phyloP scores from a whole-genome alignment of 2,797 vertebrate species.

The Leptoclinus maculatus region DNA sequence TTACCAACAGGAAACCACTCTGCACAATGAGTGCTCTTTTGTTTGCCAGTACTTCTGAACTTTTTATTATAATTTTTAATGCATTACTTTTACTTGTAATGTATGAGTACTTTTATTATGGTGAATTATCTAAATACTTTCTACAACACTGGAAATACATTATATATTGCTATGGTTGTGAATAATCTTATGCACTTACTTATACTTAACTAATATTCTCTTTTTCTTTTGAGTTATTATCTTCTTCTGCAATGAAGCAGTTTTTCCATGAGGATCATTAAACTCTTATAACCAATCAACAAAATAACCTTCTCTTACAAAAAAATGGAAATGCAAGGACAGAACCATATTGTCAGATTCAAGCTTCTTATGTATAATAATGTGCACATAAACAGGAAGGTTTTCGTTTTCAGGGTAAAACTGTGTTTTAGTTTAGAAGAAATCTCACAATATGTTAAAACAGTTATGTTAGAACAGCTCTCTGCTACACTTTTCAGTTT shows the following conservation, averaged over 20 bases:
- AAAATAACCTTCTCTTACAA: background rate
- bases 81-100: background rate
- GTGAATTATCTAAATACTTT: background rate
- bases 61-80: background rate
- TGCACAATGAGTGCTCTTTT: background rate
- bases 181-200: background rate
- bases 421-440: background rate
- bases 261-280: background rate
- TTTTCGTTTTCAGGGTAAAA: background rate
- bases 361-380: background rate
- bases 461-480: background rate
- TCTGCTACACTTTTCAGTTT: background rate
- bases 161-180: background rate
- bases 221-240: background rate
- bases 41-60: background rate
- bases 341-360: background rate
- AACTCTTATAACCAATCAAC: background rate
- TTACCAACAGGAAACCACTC: background rate
- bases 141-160: background rate
- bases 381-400: background rate
- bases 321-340: background rate
- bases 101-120: background rate
- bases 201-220: background rate
- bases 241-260: background rate
- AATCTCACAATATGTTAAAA: conserved; percentile 9